A percentile compares a stretch with the other conserved stretches of the same genome.
Evolutionary conservation across 1,140 invertebrate genomes (phyloP).

Genomic region (Sitophilus oryzae): DNA sequence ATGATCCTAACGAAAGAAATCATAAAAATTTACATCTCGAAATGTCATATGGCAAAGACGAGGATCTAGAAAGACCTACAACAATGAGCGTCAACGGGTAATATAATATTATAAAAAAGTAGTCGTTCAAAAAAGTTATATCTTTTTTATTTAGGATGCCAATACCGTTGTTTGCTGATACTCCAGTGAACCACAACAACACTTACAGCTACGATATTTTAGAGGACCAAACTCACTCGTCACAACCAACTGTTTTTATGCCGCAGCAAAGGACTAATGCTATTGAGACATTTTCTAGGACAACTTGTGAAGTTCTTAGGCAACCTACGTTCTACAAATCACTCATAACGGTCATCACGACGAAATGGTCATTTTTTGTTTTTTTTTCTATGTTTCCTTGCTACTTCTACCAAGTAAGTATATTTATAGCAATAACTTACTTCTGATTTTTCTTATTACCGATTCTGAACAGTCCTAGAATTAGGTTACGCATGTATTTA

Average conservation of each 20-base stretch:
- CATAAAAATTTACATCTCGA: constrained; percentile 22
- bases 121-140: too few relatives aligned
- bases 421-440: neutral
- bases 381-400: constrained; percentile 35
- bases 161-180: constrained; percentile 34
- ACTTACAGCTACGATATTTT: constrained; percentile 34
- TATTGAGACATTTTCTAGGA: constrained; percentile 2
- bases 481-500: too few relatives aligned
- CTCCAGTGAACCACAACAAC: constrained; percentile 36
- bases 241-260: constrained; percentile 25
- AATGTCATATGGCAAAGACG: constrained; percentile 23
- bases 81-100: constrained; percentile 17
- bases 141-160: constrained; percentile 24
- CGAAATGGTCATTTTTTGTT: constrained; percentile 35
- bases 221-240: constrained; percentile 1
- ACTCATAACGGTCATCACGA: constrained; percentile 33
- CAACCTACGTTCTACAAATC: constrained; percentile 39
- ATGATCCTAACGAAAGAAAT: neutral
- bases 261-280: constrained; percentile 11
- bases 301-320: constrained; percentile 23
- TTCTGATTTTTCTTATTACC: too few relatives aligned
- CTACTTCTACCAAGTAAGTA: constrained; percentile 30
- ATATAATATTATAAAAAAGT: too few relatives aligned
- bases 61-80: constrained; percentile 11
- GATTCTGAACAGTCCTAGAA: constrained; percentile 12